phyloP scores from a whole-genome alignment of 53 echinoderm and acorn worm species.

The Holothuria scabra region DNA sequence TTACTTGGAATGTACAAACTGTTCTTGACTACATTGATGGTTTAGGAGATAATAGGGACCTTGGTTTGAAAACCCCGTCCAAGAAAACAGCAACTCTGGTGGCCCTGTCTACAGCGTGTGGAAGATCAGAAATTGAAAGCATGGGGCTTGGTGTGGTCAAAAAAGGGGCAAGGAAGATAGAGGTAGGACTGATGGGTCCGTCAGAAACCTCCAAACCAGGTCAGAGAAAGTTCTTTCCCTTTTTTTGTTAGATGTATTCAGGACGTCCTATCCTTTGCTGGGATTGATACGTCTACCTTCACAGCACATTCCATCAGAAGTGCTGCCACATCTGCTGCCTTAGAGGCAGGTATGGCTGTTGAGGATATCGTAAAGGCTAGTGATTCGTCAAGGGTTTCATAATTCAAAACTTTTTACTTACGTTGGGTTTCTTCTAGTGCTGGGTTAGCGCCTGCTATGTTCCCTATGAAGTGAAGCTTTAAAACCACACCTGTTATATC shows the following conservation, averaged over 20 bases:
- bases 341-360: conserved; percentile 21
- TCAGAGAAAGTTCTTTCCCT: neutral
- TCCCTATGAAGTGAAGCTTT: neutral
- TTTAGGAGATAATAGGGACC: neutral
- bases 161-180: neutral
- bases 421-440: neutral
- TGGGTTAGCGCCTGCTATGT: neutral
- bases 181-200: neutral
- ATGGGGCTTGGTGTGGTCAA: neutral
- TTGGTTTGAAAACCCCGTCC: neutral
- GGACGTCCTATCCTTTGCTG: conserved; percentile 13
- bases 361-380: conserved; percentile 29
- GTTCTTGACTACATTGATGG: neutral
- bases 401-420: conserved; percentile 28
- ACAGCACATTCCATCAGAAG: conserved; percentile 39
- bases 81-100: conserved; percentile 17
- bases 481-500: conserved; percentile 38
- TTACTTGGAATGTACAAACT: conserved; percentile 17
- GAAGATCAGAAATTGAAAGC: neutral
- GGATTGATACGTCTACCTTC: conserved; percentile 40
- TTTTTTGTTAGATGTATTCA: conserved; percentile 6
- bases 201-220: conserved; percentile 18
- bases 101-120: neutral
- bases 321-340: conserved; percentile 39
- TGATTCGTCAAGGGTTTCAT: conserved; percentile 16